Conservation (phyloP, 2,797 vertebrate genomes). For the Nasua narica region DNA sequence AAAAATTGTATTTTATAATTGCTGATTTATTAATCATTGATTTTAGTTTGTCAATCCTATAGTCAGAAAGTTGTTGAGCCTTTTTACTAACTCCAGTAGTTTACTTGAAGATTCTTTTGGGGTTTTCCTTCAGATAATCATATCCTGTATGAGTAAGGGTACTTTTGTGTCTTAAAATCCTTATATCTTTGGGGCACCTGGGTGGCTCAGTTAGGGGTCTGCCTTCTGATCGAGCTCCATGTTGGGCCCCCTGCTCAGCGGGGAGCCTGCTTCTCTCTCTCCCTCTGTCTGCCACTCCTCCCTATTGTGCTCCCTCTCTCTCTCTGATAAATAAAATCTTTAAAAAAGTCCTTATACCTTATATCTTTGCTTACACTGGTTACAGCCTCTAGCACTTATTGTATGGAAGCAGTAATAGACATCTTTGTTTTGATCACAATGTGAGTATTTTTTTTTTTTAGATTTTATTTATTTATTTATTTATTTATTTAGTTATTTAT, state of each 20-base stretch:
- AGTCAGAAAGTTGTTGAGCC: not conserved
- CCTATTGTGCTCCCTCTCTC: no score
- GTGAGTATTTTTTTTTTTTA: no score
- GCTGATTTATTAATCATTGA: not conserved
- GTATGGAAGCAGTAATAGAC: not conserved
- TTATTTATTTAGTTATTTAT: no score
- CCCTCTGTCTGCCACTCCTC: no score
- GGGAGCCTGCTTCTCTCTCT: no score
- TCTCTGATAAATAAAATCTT: no score
- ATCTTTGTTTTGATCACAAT: not conserved
- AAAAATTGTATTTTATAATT: constrained; percentile 9
- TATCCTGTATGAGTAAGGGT: not conserved
- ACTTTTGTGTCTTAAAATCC: not conserved
- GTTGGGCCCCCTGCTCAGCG: no score
- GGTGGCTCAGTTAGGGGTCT: no score
- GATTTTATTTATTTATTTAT: no score
- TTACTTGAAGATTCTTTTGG: not conserved
- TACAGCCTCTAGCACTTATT: not conserved
- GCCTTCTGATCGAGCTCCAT: no score
- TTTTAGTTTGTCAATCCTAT: not conserved
- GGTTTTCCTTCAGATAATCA: not conserved
- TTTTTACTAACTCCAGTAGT: not conserved
- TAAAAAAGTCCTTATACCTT: not conserved
- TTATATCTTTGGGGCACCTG: not conserved
- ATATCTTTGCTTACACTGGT: not conserved